Evolutionary conservation across 92 coral and sea anemone genomes (phyloP).

Genomic region (Actinernus sp.): DNA sequence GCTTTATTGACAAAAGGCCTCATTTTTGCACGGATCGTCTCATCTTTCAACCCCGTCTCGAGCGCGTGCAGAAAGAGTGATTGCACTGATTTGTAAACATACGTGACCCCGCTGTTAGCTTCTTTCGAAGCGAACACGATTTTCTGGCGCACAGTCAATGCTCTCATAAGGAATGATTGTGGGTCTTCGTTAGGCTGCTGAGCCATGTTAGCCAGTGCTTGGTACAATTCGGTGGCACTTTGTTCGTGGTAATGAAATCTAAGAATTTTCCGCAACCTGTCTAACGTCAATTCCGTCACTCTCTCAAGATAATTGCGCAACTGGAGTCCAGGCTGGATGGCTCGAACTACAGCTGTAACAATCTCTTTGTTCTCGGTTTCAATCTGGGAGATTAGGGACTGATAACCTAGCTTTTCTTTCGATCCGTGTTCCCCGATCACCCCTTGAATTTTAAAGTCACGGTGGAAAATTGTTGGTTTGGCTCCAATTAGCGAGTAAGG

Average conservation of each 20-base stretch:
- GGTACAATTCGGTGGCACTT: too few relatives aligned
- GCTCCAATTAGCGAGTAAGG: too few relatives aligned
- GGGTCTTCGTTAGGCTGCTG: slow-evolving; percentile 61
- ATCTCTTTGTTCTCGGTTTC: slow-evolving; percentile 59
- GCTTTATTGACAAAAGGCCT: neutral
- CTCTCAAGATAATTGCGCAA: slow-evolving; percentile 62
- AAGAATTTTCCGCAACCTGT: slow-evolving; percentile 43
- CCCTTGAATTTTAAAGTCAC: slow-evolving; percentile 58
- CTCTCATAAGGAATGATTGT: slow-evolving; percentile 63
- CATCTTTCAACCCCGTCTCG: neutral
- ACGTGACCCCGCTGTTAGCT: neutral
- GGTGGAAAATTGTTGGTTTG: slow-evolving; percentile 32
- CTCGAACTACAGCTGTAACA: slow-evolving; percentile 49
- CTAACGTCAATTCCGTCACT: slow-evolving; percentile 27
- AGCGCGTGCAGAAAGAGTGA: neutral
- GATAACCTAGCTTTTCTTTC: slow-evolving; percentile 64
- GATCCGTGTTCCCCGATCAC: slow-evolving; percentile 66
- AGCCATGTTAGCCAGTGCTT: slow-evolving; percentile 41
- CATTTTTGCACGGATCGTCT: neutral
- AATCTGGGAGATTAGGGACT: slow-evolving; percentile 55
- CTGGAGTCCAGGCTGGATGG: slow-evolving; percentile 61
- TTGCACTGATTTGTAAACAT: neutral
- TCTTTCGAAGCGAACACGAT: neutral
- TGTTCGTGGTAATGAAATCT: slow-evolving; percentile 67
- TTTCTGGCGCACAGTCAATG: slow-evolving; percentile 64